Base-by-base conservation (phyloP, 2,113 vertebrate species). In the Pantherophis guttatus region DNA sequence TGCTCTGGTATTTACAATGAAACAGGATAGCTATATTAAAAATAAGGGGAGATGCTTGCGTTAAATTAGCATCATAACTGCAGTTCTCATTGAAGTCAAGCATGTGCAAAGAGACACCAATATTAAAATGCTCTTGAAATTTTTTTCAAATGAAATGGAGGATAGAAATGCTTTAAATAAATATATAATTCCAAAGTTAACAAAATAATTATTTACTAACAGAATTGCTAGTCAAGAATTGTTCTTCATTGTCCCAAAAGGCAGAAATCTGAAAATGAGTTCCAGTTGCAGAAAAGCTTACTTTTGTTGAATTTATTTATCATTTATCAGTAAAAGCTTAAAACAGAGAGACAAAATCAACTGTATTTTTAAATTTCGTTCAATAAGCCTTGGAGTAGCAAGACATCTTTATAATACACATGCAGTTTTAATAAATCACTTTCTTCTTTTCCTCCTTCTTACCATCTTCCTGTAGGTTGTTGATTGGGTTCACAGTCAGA, bases 401-500 rank as follows among this genome's bases (percentile, higher is more conserved):
- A 91, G 10, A 55, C 11, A 3, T 39, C 44, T 70, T 62, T 48
- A 29, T 19, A 86, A 58, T 8, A 17, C 3, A 23, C 3, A 10
- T 15, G 58, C 8, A 21, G 4, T 62, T 87, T 89, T 58, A 54
- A 33, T 54, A 70, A 48, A 75, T 7, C 29, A 59, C 21, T 87
- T 85, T 62, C 19, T 65, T 29, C 9, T 89, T 94, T 89, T 95
- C 50, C 24, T 95, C 33, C 24, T 88, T 94, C 98, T 96, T 97
- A 98, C 98, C 98, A 39, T 98, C 98, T 89, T 98, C 98, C 0
- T 96, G 98, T 26, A 97, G 92, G 48, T 98, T 98, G 95, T 98
- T 98, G 6, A 97, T 96, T 0, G 97, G 96, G 87, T 98, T 98
- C 98, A 99, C 97, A 90, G 98, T 98, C 1, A 99, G 97, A 50